Evolutionary conservation across 53 echinoderm and acorn worm genomes (phyloP).

Genomic region (Echinometra lucunter): DNA sequence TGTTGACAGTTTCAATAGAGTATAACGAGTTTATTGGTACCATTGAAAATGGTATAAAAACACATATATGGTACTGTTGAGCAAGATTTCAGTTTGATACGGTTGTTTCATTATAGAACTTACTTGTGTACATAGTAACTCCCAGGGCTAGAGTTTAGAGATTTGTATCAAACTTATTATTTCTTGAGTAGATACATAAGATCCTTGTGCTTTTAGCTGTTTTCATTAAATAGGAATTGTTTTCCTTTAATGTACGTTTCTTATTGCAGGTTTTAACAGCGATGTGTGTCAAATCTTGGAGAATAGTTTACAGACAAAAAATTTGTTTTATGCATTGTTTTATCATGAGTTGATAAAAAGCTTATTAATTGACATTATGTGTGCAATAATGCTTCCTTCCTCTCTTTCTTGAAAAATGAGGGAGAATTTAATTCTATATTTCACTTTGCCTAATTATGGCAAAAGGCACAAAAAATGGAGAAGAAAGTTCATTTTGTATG

Average conservation of each 20-base stretch:
- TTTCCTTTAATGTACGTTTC: not conserved
- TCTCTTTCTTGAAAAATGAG: not conserved
- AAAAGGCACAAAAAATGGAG: not conserved
- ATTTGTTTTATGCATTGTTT: no score
- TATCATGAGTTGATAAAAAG: not conserved
- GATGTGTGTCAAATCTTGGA: not conserved
- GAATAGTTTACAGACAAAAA: not conserved
- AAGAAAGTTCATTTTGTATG: not conserved
- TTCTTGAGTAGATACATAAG: not conserved
- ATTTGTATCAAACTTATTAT: not conserved
- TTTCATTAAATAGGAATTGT: not conserved
- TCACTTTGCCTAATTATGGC: not conserved
- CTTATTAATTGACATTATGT: not conserved
- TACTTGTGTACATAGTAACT: not conserved
- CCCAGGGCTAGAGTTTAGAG: not conserved
- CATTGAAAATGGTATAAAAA: no score
- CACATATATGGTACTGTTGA: no score
- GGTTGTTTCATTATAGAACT: no score
- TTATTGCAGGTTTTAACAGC: not conserved
- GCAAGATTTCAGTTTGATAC: no score
- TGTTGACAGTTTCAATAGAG: no score
- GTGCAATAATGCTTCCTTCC: slow-evolving; percentile 11
- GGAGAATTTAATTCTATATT: not conserved
- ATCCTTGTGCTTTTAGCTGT: not conserved
- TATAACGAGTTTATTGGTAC: no score